Evolutionary conservation across 2,888 invertebrate genomes (phyloP).

Genomic region (Apodemia hepburni): DNA sequence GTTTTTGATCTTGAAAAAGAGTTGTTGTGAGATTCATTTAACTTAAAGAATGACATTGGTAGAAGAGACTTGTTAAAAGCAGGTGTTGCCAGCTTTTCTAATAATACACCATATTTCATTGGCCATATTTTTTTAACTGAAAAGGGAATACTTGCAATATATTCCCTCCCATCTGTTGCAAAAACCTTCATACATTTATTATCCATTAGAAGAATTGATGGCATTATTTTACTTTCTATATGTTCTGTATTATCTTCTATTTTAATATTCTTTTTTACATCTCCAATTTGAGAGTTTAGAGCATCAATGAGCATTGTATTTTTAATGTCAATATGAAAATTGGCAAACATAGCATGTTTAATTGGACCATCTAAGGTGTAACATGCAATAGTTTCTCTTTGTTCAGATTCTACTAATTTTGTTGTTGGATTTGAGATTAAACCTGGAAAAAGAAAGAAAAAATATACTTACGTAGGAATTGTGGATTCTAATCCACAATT

Average conservation of each 20-base stretch:
- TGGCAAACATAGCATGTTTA: constrained; percentile 89
- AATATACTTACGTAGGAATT: not conserved
- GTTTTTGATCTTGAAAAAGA: constrained; percentile 37
- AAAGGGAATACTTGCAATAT: constrained; percentile 88
- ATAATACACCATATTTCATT: constrained; percentile 90
- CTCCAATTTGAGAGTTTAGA: constrained; percentile 69
- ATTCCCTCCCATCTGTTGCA: constrained; percentile 90
- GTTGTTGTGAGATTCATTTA: constrained; percentile 59
- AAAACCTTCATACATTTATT: constrained; percentile 88
- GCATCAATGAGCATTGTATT: constrained; percentile 78
- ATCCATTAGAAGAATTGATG: constrained; percentile 87
- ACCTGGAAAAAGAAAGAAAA: constrained; percentile 44
- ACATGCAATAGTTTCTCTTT: constrained; percentile 82
- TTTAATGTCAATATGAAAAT: constrained; percentile 71
- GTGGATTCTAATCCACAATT: no score
- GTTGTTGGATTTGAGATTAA: constrained; percentile 73
- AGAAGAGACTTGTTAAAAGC: constrained; percentile 52
- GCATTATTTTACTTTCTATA: constrained; percentile 74
- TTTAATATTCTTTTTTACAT: constrained; percentile 70
- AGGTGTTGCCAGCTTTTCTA: constrained; percentile 84
- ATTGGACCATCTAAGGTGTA: constrained; percentile 92
- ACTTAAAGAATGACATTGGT: constrained; percentile 52
- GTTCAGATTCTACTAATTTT: constrained; percentile 71
- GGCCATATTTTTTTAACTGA: constrained; percentile 91
- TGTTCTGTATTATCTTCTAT: constrained; percentile 73